phyloP scores from a whole-genome alignment of 2,888 invertebrate genomes.

The Lissonota sp. region DNA sequence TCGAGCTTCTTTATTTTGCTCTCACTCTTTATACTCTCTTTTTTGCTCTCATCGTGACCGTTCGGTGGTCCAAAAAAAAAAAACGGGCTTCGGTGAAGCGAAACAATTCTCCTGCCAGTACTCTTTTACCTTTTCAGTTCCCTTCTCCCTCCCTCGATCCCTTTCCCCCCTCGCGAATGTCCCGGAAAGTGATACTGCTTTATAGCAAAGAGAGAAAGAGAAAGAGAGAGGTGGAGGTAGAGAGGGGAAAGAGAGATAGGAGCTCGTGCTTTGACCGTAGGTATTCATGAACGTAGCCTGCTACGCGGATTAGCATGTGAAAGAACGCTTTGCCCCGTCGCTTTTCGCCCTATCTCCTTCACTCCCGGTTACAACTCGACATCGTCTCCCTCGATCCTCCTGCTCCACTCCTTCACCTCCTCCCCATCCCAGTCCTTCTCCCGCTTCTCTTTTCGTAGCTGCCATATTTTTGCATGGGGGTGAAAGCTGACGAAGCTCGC shows the following conservation, averaged over 20 bases:
- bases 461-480: slow-evolving; percentile 63
- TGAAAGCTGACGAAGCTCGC: slow-evolving; percentile 61
- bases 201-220: slow-evolving; percentile 43
- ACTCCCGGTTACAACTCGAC: slow-evolving; percentile 44
- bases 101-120: slow-evolving; percentile 34
- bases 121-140: slow-evolving; percentile 49
- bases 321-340: slow-evolving; percentile 81
- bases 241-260: slow-evolving; percentile 37
- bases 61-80: slow-evolving; percentile 43
- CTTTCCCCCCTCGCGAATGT: slow-evolving; percentile 13
- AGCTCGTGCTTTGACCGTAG: slow-evolving; percentile 80
- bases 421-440: slow-evolving; percentile 33
- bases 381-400: slow-evolving; percentile 31
- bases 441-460: slow-evolving; percentile 51
- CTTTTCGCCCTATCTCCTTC: slow-evolving; percentile 71
- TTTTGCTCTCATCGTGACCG: slow-evolving; percentile 3
- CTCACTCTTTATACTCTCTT: not conserved
- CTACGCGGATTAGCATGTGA: slow-evolving; percentile 82
- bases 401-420: slow-evolving; percentile 18
- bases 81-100: slow-evolving; percentile 40
- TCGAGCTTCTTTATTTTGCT: not conserved
- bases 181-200: slow-evolving; percentile 39
- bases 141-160: slow-evolving; percentile 16
- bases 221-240: slow-evolving; percentile 19
- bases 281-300: slow-evolving; percentile 81